Base-by-base conservation (phyloP, 2,888 invertebrate species). In the Pantelozetes paolii region DNA sequence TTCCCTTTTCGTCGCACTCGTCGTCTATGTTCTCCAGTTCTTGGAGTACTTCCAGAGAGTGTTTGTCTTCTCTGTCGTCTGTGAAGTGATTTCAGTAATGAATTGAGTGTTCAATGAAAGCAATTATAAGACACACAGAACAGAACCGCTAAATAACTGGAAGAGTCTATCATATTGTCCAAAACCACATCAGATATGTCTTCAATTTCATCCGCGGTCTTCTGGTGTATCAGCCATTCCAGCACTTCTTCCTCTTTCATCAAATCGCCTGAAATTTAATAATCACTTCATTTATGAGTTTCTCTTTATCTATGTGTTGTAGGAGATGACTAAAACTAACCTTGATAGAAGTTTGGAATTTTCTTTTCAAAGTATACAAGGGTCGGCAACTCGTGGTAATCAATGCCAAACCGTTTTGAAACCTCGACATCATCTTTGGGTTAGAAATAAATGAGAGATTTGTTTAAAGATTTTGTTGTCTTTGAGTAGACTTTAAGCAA, bases 71-170 rank as follows among this genome's bases (percentile, higher is more conserved):
- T 57, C 77, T 76, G 71, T 80, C 79, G 75, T 80, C 79, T 79
- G 64, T 15, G 45, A 42, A 11, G n/a, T n/a, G n/a, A n/a, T n/a
- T n/a, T n/a, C n/a, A n/a, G n/a, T n/a, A n/a, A n/a, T n/a, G n/a
- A n/a, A n/a, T n/a, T n/a, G n/a, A n/a, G n/a, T n/a, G n/a, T n/a
- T n/a, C n/a, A n/a, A n/a, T n/a, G n/a, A n/a, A n/a, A n/a, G n/a
- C n/a, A n/a, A n/a, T n/a, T n/a, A n/a, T n/a, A n/a, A n/a, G 30
- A 85, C 91, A 87, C 86, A 94, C 93, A 94, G 84, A 94, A 94
- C 76, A 94, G 84, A 78, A 94, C 94, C 79, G 94, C 94, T 81
- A 94, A 87, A 83, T 93, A 91, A 81, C 94, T 93, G 78, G 93
- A 90, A 80, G 91, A 92, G 80, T 89, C 89, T 80, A 94, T 93